Evolutionary conservation across 1,140 invertebrate species (phyloP), one percentile per base, ranked within the genome.

Genomic region (Philaenus spumarius): DNA sequence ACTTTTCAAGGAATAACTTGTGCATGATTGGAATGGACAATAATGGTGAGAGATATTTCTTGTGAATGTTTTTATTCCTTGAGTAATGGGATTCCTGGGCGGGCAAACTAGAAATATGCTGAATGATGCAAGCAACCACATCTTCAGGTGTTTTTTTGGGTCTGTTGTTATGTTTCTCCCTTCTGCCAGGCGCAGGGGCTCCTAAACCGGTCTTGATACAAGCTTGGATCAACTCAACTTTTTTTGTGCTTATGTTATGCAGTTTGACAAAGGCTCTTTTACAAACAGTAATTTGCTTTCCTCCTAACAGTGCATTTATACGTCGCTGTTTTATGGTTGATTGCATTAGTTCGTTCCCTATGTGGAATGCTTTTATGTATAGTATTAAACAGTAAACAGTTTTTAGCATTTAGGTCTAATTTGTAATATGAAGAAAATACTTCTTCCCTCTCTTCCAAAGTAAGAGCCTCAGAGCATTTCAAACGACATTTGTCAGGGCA

Each of bases 61-160:
- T n/a, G n/a, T n/a, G n/a, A 23, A 26, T 22, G 45, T 63, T 65
- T 7, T 17, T 39, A 34, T 60, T 65, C 19, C 51, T 9, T 12
- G 63, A 65, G 54, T 65, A 61, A 34, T 65, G 61, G 30, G 58
- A 65, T 39, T 60, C 52, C 43, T 65, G 58, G 39, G 58, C 22
- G 6, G 63, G 58, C 60, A 64, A 57, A 42, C 43, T 52, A 2
- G 15, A 19, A 26, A 63, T 58, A 48, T 63, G 62, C 17, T 54
- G 24, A n/a, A 40, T 61, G 34, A 58, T 61, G 23, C 17, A 34
- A 15, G 53, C 15, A 17, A 15, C 20, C 11, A 63, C 62, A 34
- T 61, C 53, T 24, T 58, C 54, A 66, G 35, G 67, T 14, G 7
- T 19, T 40, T 62, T 59, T 34, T 51, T 40, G 3, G 43, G 19